Percentiles rank a stretch among this genome's conserved stretches.
Conservation (phyloP, 1,140 invertebrate genomes). For the Drosophila pseudoananassae region DNA sequence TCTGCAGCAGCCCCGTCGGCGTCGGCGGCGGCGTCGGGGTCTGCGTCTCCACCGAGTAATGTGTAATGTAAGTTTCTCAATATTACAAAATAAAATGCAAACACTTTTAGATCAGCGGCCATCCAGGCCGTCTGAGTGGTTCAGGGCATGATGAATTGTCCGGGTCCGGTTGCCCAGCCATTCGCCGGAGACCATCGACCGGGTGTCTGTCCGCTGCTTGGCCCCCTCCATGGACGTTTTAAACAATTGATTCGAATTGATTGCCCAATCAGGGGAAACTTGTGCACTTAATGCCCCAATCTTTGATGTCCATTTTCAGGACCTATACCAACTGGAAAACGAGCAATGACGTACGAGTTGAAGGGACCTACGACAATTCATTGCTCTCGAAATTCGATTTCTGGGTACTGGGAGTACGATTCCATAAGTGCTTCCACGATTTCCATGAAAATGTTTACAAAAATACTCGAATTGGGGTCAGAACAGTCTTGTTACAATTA, state of each 20-base stretch:
- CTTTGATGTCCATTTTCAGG: conserved; percentile 32
- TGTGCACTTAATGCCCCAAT: conserved; percentile 22
- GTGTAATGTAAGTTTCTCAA: conserved; percentile 43
- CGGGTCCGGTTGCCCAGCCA: conserved; percentile 3
- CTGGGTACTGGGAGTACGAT: background rate
- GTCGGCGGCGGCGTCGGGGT: conserved; percentile 58
- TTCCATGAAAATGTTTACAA: conserved; percentile 46
- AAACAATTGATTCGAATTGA: conserved; percentile 40
- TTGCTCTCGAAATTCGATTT: conserved; percentile 4
- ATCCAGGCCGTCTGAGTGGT: conserved; percentile 1
- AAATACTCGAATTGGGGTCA: conserved; percentile 48
- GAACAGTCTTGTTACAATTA: conserved; percentile 40
- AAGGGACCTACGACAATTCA: conserved; percentile 44
- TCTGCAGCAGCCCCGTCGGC: conserved; percentile 60
- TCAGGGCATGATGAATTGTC: conserved; percentile 42
- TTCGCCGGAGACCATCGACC: conserved; percentile 35
- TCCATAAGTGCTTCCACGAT: background rate
- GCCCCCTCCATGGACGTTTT: conserved; percentile 5
- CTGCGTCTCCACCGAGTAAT: conserved; percentile 51
- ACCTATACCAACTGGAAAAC: conserved; percentile 44
- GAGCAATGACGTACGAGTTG: background rate
- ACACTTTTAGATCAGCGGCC: conserved; percentile 36
- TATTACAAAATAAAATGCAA: conserved; percentile 48
- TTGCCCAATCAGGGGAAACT: conserved; percentile 27
- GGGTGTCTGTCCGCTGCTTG: background rate